A percentile compares a stretch with the other conserved stretches of the same genome.
These are phyloP conservation scores for Cephalotes varians DNA, from an alignment of 2,888 invertebrate genomes.

Conservation along the genomic window DNA sequence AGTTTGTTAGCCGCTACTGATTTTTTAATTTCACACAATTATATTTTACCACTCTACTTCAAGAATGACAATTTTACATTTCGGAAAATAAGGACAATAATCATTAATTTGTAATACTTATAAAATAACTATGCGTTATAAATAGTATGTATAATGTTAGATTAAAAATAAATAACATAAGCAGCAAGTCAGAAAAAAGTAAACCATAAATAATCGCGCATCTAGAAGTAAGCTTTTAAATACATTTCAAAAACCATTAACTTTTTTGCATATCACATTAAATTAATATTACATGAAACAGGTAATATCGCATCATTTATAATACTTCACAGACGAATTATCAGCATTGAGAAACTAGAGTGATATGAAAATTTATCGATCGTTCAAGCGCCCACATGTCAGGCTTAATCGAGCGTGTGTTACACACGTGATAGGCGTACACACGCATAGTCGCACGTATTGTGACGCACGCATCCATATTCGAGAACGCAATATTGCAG, in stretches of 20 bases:
- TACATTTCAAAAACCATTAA: not conserved
- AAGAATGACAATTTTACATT: not conserved
- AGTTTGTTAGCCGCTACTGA: not conserved
- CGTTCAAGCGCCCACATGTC: slow-evolving; percentile 18
- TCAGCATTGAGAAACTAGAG: slow-evolving; percentile 27
- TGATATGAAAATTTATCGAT: slow-evolving; percentile 33
- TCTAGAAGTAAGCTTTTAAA: not conserved
- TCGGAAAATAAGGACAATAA: not conserved
- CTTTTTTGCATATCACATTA: not conserved
- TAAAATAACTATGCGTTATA: not conserved
- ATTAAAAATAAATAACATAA: slow-evolving; percentile 23
- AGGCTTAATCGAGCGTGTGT: slow-evolving; percentile 35
- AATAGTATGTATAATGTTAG: not conserved
- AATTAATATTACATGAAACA: not conserved
- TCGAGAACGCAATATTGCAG: slow-evolving; percentile 43
- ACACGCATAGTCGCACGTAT: slow-evolving; percentile 30
- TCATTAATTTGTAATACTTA: not conserved
- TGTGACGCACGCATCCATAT: slow-evolving; percentile 47
- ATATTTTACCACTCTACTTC: not conserved
- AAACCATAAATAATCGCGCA: not conserved
- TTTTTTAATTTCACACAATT: not conserved
- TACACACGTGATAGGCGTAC: slow-evolving; percentile 23
- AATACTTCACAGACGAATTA: not conserved
- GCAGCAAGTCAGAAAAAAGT: not conserved
- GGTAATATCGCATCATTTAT: not conserved